Evolutionary conservation across 2,113 vertebrate species (phyloP), one percentile per base, ranked within the genome.

Genomic region (Clinocottus analis): DNA sequence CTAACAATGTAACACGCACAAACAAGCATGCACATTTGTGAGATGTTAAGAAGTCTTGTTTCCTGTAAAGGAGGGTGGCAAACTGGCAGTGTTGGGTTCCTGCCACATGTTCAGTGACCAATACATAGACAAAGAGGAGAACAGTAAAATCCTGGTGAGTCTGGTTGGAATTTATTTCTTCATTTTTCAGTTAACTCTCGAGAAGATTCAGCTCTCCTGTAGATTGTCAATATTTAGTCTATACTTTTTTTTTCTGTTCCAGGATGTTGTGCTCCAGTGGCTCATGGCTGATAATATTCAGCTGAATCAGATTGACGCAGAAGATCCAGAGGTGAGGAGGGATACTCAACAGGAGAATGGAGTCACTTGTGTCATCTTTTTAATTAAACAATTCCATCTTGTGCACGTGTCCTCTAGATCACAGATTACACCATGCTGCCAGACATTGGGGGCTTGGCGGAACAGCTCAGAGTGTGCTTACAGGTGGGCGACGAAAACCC

Each of bases 121-220:
- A 13, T 99, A 99, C 92, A 92, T 99, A 80, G 97, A 99, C 91
- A 99, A 99, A 93, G 98, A 99, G 92, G 98, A 99, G 93, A 99
- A 99, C 63, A 92, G 93, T 91, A 99, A 99, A 94, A 97, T 99
- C 82, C 93, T 98, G 96, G 98, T 97, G 87, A 95, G 92, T 78
- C 14, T 2, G 41, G 21, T 10, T 66, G 8, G 29, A 2, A 16
- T 39, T 62, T 25, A 19, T 41, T n/a, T 25, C 45, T 43, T 19
- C 0, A 1, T 19, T 45, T 5, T 45, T 47, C 19, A 7, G 3
- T 37, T 29, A 16, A 13, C 3, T 9, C 51, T 17, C 21, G 4
- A 31, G 29, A 31, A 31, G 29, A 5, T 43, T 29, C 17, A 43
- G 9, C 14, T 33, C 7, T 59, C 0, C 17, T 35, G 16, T 63